Evolutionary conservation across 2,797 vertebrate genomes (phyloP).

Genomic region (Artibeus lituratus): DNA sequence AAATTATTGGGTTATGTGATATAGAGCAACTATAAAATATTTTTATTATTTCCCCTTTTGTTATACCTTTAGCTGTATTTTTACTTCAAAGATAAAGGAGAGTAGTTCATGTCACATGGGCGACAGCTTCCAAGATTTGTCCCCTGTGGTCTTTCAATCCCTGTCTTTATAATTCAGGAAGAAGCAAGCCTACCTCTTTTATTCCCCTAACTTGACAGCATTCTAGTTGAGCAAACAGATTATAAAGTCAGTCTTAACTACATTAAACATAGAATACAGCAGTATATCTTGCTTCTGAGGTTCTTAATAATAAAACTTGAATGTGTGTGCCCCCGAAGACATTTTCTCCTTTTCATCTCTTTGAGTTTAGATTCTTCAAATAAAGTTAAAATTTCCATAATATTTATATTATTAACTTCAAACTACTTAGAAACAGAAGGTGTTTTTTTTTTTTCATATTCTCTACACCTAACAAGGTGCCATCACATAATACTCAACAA

Average conservation of each 20-base stretch:
- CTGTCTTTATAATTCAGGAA: slow-evolving; percentile 8
- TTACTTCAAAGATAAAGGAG: not conserved
- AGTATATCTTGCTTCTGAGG: not conserved
- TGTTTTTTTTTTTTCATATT: not conserved
- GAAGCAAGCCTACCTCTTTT: slow-evolving; percentile 19
- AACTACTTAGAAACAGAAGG: not conserved
- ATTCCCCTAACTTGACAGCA: not conserved
- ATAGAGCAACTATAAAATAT: not conserved
- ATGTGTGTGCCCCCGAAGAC: not conserved
- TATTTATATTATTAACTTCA: not conserved
- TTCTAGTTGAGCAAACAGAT: slow-evolving; percentile 7
- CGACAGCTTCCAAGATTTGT: not conserved
- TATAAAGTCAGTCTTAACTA: slow-evolving; percentile 4
- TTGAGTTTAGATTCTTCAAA: slow-evolving; percentile 21
- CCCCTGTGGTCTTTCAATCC: not conserved
- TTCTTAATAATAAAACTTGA: slow-evolving; percentile 44
- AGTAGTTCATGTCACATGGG: not conserved
- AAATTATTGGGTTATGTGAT: slow-evolving; percentile 5
- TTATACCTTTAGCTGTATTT: slow-evolving; percentile 6
- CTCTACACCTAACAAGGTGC: not conserved
- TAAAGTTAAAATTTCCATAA: slow-evolving; percentile 24
- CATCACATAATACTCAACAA: not conserved
- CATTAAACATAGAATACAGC: not conserved
- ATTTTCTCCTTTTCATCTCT: slow-evolving; percentile 19
- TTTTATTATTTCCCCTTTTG: not conserved